A percentile compares a stretch with the other conserved stretches of the same genome.
phyloP scores from a whole-genome alignment of 2,888 invertebrate species.

The Calephelis perditalis region DNA sequence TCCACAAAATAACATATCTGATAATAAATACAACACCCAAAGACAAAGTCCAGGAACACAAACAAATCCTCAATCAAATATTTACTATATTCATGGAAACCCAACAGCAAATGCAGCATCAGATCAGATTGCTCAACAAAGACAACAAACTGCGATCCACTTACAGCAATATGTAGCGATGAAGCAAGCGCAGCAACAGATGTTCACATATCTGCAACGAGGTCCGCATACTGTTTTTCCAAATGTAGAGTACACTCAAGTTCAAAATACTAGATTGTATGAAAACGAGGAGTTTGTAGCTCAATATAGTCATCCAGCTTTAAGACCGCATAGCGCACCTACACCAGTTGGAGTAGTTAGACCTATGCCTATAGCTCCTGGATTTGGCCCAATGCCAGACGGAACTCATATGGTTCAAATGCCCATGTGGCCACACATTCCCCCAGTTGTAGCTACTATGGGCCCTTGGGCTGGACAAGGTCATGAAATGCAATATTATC shows the following conservation, averaged over 20 bases:
- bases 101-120: constrained; percentile 46
- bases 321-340: constrained; percentile 64
- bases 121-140: constrained; percentile 56
- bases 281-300: constrained; percentile 57
- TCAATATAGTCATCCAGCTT: constrained; percentile 55
- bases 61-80: constrained; percentile 51
- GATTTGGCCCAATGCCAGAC: constrained; percentile 49
- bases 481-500: constrained; percentile 66
- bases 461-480: constrained; percentile 61
- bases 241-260: constrained; percentile 52
- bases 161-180: constrained; percentile 73
- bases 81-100: constrained; percentile 69
- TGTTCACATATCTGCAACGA: constrained; percentile 65
- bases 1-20: constrained; percentile 54
- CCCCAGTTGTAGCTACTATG: constrained; percentile 57
- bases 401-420: constrained; percentile 60
- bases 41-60: constrained; percentile 38
- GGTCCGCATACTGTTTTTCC: constrained; percentile 67
- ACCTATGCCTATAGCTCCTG: constrained; percentile 52
- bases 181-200: constrained; percentile 75
- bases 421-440: constrained; percentile 66
- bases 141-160: constrained; percentile 70
- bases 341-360: constrained; percentile 55
- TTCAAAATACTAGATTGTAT: constrained; percentile 48
- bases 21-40: constrained; percentile 47